A percentile compares a stretch with the other conserved stretches of the same genome.
phyloP scores from a whole-genome alignment of 1,140 invertebrate species.

The Linepithema humile region DNA sequence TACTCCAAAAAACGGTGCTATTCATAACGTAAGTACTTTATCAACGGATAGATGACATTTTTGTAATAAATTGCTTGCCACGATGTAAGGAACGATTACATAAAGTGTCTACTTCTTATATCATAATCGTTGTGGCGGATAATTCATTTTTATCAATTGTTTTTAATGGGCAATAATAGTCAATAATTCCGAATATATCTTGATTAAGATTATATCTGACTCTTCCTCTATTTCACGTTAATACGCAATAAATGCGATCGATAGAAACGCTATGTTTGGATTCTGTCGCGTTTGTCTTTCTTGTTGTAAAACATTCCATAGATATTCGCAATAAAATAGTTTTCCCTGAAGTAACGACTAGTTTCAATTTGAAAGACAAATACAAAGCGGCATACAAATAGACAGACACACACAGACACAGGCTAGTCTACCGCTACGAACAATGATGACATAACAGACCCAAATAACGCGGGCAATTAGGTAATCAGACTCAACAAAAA shows the following conservation, averaged over 20 bases:
- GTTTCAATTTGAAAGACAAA: constrained; percentile 59
- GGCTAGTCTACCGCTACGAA: constrained; percentile 76
- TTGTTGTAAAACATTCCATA: neutral
- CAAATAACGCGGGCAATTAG: constrained; percentile 62
- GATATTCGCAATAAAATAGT: constrained; percentile 3
- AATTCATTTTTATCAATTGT: neutral
- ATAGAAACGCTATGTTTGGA: neutral
- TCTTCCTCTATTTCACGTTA: neutral
- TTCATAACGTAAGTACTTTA: neutral
- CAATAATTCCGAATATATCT: neutral
- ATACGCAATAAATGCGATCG: neutral
- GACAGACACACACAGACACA: constrained; percentile 71
- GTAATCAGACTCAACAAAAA: constrained; percentile 44
- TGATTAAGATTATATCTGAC: neutral
- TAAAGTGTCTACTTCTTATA: constrained; percentile 7
- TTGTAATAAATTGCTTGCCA: neutral
- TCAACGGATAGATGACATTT: neutral
- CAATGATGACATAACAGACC: constrained; percentile 76
- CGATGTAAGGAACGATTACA: neutral
- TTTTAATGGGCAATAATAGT: neutral
- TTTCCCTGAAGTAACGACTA: constrained; percentile 10
- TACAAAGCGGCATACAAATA: constrained; percentile 68
- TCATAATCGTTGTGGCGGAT: neutral
- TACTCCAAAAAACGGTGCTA: neutral
- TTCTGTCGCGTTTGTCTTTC: neutral